Evolutionary conservation across 2,797 vertebrate genomes (phyloP), one percentile per base, ranked within the genome.

Genomic region (Percopsis omiscomaycus): DNA sequence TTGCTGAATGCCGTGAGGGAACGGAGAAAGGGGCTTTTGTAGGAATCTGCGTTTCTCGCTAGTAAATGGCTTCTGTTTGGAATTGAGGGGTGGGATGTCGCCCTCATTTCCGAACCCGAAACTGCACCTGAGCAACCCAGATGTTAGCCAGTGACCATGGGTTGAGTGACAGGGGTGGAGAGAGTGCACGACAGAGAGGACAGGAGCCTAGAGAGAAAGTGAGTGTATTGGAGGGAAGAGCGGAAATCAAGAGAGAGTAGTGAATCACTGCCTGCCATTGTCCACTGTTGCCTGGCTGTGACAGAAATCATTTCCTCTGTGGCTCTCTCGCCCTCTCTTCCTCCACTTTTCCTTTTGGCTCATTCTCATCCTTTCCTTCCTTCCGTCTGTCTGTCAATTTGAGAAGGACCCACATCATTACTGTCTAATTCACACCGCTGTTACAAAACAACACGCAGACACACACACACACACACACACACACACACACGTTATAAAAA

Each of bases 321-420:
- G 55, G n/a, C 12, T 62, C 55, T 61, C 52, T 79, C 72, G 69
- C 68, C 56, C 56, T 48, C 45, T 32, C 63, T 60, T 16, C 51
- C 50, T 59, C 27, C 46, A 55, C 62, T 49, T 73, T 48, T 27
- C 2, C 52, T 59, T 49, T 44, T 16, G 61, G 55, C 56, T 68
- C 11, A 12, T 77, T 66, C 61, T 61, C 22, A 61, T 72, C 68
- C 61, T 42, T 42, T 69, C 66, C 57, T 62, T 78, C 22, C 57
- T 62, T 78, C 22, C 45, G 51, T 5, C 15, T 28, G 27, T 83
- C 82, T 80, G 77, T 86, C 83, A 83, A 75, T 81, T 82, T 84
- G 71, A 79, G 68, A 84, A 64, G 75, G 71, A 66, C 67, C 64
- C 67, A 83, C 71, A 77, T 82, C 79, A 83, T 86, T 82, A 84